Base-by-base conservation (phyloP, 2,113 vertebrate species). In the Apteryx mantelli region DNA sequence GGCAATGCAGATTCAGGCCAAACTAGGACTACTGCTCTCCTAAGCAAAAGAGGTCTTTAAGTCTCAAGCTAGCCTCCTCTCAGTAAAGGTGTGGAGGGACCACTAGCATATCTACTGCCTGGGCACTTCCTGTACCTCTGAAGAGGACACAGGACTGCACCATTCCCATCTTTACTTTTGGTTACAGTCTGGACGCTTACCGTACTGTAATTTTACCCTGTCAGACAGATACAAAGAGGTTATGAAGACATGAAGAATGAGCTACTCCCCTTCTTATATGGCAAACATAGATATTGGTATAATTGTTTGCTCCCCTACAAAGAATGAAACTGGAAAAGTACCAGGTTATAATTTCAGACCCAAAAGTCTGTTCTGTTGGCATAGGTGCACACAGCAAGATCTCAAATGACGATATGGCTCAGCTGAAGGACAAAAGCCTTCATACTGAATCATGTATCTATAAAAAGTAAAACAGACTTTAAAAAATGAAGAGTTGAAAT, bases 121-220 rank as follows among this genome's bases (percentile, higher is more conserved):
- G 5, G 1, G 7, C 53, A 4, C 3, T 70, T 89, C 5, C 11
- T 7, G 13, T 1, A 7, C 36, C 21, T 9, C 12, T 48, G 3
- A 12, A 25, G 8, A 36, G 7, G 2, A 32, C 34, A 24, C 13
- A 64, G n/a, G 21, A 15, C 24, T 26, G 8, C n/a, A 5, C 2
- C 4, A 11, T 58, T 84, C 66, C 9, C 8, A 58, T 12, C 32
- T n/a, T 15, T 48, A 53, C 7, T 61, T 74, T 55, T 20, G 56
- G 1, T 63, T 84, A 19, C 4, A 5, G 2, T 65, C 42, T 52
- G 15, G 7, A 5, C 48, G 44, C 3, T 56, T 80, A 25, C 2
- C 0, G 0, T 46, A 48, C 10, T 19, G 3, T 46, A 70, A 65
- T 82, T 86, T 79, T 79, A 34, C 28, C 3, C 74, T 58, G 9